Percentiles rank a stretch among this genome's conserved stretches.
These are phyloP conservation scores for Lasioglossum marginatum DNA, from an alignment of 2,888 invertebrate genomes.

Conservation along the genomic window DNA sequence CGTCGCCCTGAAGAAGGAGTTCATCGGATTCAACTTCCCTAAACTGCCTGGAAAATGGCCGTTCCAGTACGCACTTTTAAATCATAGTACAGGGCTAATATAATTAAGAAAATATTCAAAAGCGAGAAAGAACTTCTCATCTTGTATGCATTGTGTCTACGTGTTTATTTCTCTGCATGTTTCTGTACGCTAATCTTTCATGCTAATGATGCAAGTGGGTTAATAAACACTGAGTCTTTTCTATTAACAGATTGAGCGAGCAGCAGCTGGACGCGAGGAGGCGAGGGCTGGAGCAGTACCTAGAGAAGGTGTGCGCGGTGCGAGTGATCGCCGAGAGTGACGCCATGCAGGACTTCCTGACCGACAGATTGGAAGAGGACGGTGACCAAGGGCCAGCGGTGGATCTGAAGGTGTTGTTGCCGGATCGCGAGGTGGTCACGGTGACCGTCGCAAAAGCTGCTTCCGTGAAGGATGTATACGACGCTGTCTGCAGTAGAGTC, in stretches of 20 bases:
- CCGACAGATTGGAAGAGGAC: conserved; percentile 93
- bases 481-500: conserved; percentile 93
- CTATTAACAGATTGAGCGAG: conserved; percentile 89
- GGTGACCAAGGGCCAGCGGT: conserved; percentile 89
- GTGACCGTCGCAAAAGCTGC: conserved; percentile 95
- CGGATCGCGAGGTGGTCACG: conserved; percentile 95
- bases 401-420: conserved; percentile 93
- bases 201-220: background rate
- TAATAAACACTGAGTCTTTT: background rate
- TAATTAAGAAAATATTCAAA: background rate
- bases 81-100: background rate
- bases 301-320: conserved; percentile 99
- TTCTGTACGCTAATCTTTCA: too few relatives aligned
- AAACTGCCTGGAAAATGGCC: conserved; percentile 99
- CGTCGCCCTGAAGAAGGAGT: conserved; percentile 95
- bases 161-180: background rate
- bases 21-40: conserved; percentile 97
- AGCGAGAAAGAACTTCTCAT: background rate
- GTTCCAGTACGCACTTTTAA: conserved; percentile 88
- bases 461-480: conserved; percentile 95
- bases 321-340: conserved; percentile 99
- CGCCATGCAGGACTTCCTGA: conserved; percentile 98
- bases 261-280: conserved; percentile 98
- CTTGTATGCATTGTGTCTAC: background rate
- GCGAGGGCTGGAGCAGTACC: conserved; percentile 97